phyloP scores from a whole-genome alignment of 2,113 vertebrate genomes.

The Rhodinocichla rosea region DNA sequence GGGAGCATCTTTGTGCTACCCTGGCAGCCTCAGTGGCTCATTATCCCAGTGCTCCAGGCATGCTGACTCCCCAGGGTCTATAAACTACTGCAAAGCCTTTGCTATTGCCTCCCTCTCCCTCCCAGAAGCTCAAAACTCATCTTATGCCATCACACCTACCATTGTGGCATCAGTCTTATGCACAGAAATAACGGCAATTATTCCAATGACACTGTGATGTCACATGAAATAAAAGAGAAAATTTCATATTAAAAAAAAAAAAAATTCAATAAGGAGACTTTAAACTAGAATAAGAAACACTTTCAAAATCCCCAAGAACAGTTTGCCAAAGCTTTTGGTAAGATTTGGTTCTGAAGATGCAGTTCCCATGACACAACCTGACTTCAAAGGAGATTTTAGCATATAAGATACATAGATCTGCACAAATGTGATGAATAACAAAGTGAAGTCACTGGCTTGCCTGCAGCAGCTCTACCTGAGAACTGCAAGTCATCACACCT shows the following conservation, averaged over 20 bases:
- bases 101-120: not conserved
- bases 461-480: not conserved
- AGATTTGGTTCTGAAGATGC: not conserved
- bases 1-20: not conserved
- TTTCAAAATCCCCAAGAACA: not conserved
- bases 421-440: not conserved
- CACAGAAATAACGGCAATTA: not conserved
- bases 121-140: not conserved
- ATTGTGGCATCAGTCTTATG: not conserved
- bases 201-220: not conserved
- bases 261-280: not conserved
- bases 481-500: fast-evolving
- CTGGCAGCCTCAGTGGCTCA: not conserved
- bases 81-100: not conserved
- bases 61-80: not conserved
- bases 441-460: not conserved
- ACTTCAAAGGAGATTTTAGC: not conserved
- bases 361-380: not conserved
- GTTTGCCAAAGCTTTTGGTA: not conserved
- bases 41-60: not conserved
- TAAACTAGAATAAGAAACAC: not conserved
- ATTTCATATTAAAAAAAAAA: not conserved
- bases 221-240: not conserved
- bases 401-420: not conserved
- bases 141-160: not conserved